Base-by-base conservation (phyloP, 2,888 invertebrate species). In the Meganola albula region DNA sequence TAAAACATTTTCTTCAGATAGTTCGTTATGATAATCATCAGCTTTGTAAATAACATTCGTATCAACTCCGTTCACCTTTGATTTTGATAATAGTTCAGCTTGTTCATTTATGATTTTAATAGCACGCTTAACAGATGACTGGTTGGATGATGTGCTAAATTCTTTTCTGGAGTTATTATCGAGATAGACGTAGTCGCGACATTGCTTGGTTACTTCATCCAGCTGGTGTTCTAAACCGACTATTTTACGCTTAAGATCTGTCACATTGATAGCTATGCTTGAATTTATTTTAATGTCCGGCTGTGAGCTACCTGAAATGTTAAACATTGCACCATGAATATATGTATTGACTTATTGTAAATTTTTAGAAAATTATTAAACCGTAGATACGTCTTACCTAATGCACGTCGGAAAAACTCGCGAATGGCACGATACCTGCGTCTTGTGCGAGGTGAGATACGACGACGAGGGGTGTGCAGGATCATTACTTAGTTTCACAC, bases 391-490 rank as follows among this genome's bases (percentile, higher is more conserved):
- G 10, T 33, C 30, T 58, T 56, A 79, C 84, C 77, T 44, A 79
- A 40, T 24, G 78, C 71, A 48, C 71, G 65, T 32, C 66, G 64
- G 31, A 84, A 63, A 44, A 84, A 84, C 25, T 73, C 64, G 34
- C 72, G 68, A 34, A 84, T 74, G 23, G 74, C 74, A 12, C 70
- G 65, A 46, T 68, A 84, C 38, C 68, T 72, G 32, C 63, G 71
- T 50, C 64, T 75, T 41, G 84, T 74, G 24, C 77, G 75, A 23
- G 82, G 79, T 23, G 84, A 83, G 40, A 82, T 77, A 23, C 78
- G 76, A 28, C 84, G 83, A 13, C 76, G 74, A 11, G 79, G 75
- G 11, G 77, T 75, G 28, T 74, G 73, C 37, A 79, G 61, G 48
- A 63, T 70, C 84, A 84, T 84, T 45, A 64, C 74, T 59, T 34